Evolutionary conservation across 2,888 invertebrate species (phyloP), one percentile per base, ranked within the genome.

Genomic region (Rhagonycha fulva): DNA sequence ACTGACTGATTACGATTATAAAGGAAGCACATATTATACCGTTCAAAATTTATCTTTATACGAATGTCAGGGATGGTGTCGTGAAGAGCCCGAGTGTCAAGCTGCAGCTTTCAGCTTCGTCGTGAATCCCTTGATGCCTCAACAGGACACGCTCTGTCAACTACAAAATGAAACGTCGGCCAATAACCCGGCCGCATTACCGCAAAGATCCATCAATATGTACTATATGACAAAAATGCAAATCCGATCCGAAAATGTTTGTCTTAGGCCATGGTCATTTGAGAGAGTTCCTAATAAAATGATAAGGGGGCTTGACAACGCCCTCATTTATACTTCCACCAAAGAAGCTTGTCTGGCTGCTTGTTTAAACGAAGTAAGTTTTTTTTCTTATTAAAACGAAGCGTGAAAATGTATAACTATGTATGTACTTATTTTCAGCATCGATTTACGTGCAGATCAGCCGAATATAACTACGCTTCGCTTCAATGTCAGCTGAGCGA

Each of bases 171-270:
- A 97, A 87, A 97, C 97, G 0, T 93, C 95, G 81, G 96, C 97
- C 70, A 94, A 94, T 85, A 96, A 97, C 87, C 97, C 97, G 0
- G 93, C 94, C 82, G 95, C 95, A 10, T 91, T 93, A 71, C 95
- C 97, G 1, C 93, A 93, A 88, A 90, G 95, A 76, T 94, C 96
- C 23, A 95, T 95, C 84, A 97, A 96, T 88, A 95, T 96, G 90
- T 97, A 97, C 88, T 97, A 97, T 90, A 96, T 97, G 96, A 96
- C 96, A 84, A 97, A 97, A 88, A 89, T 97, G 84, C 94, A 95
- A 89, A 92, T 97, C 83, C 90, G 96, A 87, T 95, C 96, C 81
- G 97, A 97, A 86, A 96, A 96, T 86, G 95, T 97, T 5, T 97
- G 97, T 86, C 90, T 95, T 81, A 91, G 97, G 78, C 96, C 97